Evolutionary conservation across 1,140 invertebrate species (phyloP).

Genomic region (Penaeus vannamei): DNA sequence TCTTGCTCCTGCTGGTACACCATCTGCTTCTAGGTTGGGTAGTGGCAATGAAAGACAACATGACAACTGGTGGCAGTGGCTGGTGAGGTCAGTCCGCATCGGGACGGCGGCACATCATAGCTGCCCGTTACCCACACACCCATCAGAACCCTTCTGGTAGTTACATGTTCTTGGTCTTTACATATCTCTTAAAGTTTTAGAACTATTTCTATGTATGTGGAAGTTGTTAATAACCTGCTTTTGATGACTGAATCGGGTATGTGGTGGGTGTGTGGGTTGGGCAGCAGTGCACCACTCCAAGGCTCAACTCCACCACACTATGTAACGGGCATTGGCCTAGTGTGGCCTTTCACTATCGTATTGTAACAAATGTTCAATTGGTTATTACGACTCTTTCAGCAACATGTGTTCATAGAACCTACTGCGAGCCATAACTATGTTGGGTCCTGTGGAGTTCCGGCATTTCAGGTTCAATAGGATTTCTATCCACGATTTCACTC

Average conservation of each 20-base stretch:
- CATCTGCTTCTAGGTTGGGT: slow-evolving; percentile 62
- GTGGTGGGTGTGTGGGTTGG: slow-evolving; percentile 50
- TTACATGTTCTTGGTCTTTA: neutral
- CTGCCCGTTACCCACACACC: slow-evolving; percentile 52
- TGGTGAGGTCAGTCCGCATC: slow-evolving; percentile 63
- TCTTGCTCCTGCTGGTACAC: slow-evolving; percentile 61
- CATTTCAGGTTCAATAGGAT: slow-evolving; percentile 39
- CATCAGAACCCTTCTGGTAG: slow-evolving; percentile 19
- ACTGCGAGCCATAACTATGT: slow-evolving; percentile 47
- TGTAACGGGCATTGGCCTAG: slow-evolving; percentile 52
- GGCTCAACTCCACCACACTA: slow-evolving; percentile 61
- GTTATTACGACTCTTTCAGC: slow-evolving; percentile 45
- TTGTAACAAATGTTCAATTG: slow-evolving; percentile 51
- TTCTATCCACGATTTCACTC: slow-evolving; percentile 50
- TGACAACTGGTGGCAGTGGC: slow-evolving; percentile 66
- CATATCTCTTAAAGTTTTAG: neutral
- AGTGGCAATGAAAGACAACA: slow-evolving; percentile 65
- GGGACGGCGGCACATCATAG: slow-evolving; percentile 61
- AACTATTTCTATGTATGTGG: slow-evolving; percentile 25
- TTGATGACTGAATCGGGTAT: slow-evolving; percentile 5
- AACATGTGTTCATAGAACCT: slow-evolving; percentile 46
- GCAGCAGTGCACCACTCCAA: slow-evolving; percentile 61
- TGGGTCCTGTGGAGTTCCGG: slow-evolving; percentile 29
- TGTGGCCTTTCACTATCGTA: slow-evolving; percentile 55
- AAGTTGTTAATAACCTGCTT: slow-evolving; percentile 22